Percentiles rank a stretch among this genome's conserved stretches.
These are phyloP conservation scores for Mirza zaza DNA, from an alignment of 2,113 vertebrate species.

Conservation along the genomic window DNA sequence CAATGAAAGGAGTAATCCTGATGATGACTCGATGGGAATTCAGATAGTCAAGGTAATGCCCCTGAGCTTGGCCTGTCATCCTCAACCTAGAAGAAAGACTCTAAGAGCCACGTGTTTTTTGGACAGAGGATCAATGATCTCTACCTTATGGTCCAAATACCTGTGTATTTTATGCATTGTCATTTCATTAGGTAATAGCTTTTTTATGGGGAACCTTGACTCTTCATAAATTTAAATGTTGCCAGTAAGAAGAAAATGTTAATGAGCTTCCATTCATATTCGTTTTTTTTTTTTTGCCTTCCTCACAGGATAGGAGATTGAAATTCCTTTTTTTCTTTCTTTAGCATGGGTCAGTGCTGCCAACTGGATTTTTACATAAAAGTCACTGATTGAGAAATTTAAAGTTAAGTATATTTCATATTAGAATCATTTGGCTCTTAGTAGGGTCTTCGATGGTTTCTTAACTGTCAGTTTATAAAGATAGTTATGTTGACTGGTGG, in stretches of 20 bases:
- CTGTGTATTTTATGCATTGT: neutral
- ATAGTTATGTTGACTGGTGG: neutral
- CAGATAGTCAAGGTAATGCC: slow-evolving; percentile 96
- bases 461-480: slow-evolving; percentile 23
- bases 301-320: neutral
- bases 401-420: slow-evolving; percentile 27
- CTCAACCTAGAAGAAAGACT: neutral
- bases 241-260: neutral
- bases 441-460: slow-evolving; percentile 42
- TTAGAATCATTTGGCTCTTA: slow-evolving; percentile 28
- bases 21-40: slow-evolving; percentile 98
- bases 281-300: neutral
- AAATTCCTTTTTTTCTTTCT: neutral
- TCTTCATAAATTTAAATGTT: slow-evolving; percentile 46
- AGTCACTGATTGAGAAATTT: slow-evolving; percentile 8
- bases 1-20: slow-evolving; percentile 98
- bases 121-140: neutral
- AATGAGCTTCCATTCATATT: neutral
- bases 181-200: neutral
- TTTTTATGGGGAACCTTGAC: neutral
- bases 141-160: neutral
- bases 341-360: neutral
- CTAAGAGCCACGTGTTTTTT: neutral
- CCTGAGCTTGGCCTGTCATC: neutral
- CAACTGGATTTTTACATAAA: slow-evolving; percentile 44